A percentile compares a stretch with the other conserved stretches of the same genome.
phyloP scores from a whole-genome alignment of 2,888 invertebrate genomes.

The Ochropleura plecta region DNA sequence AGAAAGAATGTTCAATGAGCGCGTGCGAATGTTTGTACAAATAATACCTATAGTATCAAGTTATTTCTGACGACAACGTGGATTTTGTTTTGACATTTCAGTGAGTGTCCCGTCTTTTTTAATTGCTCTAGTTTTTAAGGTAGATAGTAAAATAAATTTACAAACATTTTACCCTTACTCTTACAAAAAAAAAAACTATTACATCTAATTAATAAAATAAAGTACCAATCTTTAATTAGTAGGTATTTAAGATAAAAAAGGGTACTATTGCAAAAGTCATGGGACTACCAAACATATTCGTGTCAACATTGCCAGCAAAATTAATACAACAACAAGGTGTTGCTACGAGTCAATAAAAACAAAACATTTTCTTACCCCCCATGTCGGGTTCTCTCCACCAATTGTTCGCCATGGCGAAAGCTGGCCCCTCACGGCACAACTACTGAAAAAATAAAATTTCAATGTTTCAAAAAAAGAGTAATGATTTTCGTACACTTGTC shows the following conservation, averaged over 20 bases:
- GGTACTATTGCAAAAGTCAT: not conserved
- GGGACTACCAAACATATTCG: not conserved
- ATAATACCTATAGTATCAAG: constrained; percentile 7
- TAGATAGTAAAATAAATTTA: too few relatives aligned
- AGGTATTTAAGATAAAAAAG: too few relatives aligned
- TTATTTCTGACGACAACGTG: not conserved
- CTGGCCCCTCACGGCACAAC: constrained; percentile 61
- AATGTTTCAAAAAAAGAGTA: constrained; percentile 6
- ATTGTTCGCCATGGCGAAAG: constrained; percentile 73
- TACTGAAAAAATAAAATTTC: constrained; percentile 48
- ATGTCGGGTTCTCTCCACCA: constrained; percentile 81
- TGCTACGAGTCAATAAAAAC: not conserved
- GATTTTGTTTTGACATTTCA: not conserved
- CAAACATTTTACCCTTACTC: too few relatives aligned
- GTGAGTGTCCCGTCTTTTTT: not conserved
- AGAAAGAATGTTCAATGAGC: not conserved
- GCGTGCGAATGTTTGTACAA: not conserved
- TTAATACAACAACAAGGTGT: not conserved
- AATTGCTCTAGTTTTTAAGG: not conserved
- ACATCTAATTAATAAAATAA: not conserved
- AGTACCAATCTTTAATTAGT: too few relatives aligned
- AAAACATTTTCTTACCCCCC: constrained; percentile 74
- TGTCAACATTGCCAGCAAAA: not conserved
- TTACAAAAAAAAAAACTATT: not conserved
- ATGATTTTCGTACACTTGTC: constrained; percentile 1